Evolutionary conservation across 2,797 vertebrate species (phyloP).

Genomic region (Lacerta bilineata): DNA sequence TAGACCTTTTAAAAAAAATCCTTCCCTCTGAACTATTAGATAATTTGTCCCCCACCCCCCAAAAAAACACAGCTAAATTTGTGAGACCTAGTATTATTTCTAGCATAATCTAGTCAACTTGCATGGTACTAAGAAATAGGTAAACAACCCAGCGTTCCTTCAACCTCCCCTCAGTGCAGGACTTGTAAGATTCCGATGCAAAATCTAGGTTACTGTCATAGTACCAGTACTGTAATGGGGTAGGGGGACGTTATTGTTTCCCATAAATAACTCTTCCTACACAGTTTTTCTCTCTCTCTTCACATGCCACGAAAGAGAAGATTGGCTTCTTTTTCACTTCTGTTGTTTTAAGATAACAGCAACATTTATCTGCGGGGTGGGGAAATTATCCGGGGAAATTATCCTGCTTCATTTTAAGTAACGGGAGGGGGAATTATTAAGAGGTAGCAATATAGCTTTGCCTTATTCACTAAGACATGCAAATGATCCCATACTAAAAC

Average conservation of each 20-base stretch:
- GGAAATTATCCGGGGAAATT: background rate
- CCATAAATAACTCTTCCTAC: background rate
- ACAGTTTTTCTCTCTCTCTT: background rate
- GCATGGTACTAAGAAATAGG: background rate
- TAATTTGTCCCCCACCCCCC: too few species aligned
- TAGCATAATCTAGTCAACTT: background rate
- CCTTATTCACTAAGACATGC: conserved; percentile 20
- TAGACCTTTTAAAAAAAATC: background rate
- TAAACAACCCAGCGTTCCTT: background rate
- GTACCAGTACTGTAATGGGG: background rate
- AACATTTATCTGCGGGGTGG: background rate
- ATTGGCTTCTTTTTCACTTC: background rate
- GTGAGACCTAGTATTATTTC: background rate
- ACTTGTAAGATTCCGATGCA: background rate
- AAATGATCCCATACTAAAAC: background rate
- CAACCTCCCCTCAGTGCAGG: background rate
- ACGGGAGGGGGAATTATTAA: background rate
- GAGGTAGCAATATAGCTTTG: background rate
- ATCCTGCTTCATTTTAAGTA: background rate
- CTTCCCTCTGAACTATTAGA: background rate
- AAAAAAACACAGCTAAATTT: background rate
- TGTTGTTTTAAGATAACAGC: background rate
- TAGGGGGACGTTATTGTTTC: background rate
- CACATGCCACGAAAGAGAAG: background rate
- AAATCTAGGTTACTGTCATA: background rate